A percentile compares a stretch with the other conserved stretches of the same genome.
Evolutionary conservation across 2,113 vertebrate genomes (phyloP).

Genomic region (Oenanthe melanoleuca): DNA sequence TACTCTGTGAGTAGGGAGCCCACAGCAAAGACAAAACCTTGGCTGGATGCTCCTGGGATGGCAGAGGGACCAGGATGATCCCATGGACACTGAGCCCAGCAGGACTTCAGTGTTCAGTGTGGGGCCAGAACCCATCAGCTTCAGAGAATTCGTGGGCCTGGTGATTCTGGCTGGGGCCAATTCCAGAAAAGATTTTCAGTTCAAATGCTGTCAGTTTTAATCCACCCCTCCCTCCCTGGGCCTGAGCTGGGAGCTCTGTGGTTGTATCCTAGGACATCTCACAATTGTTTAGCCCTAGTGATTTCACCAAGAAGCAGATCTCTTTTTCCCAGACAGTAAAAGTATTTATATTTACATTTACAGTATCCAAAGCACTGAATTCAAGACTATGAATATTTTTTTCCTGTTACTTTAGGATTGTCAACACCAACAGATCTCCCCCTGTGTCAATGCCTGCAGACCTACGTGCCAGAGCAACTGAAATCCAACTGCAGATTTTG

Average conservation of each 20-base stretch:
- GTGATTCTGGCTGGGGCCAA: not conserved
- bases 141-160: not conserved
- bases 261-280: not conserved
- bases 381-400: not conserved
- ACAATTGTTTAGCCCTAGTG: not conserved
- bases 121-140: not conserved
- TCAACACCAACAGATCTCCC: not conserved
- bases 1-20: not conserved
- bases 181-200: not conserved
- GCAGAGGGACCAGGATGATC: not conserved
- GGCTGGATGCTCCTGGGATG: not conserved
- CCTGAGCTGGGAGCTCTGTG: not conserved
- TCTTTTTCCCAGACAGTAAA: not conserved
- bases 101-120: not conserved
- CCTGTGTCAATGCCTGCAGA: not conserved
- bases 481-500: not conserved
- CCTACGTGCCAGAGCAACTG: accelerated
- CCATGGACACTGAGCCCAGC: accelerated
- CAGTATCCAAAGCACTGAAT: not conserved
- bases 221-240: accelerated
- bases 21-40: not conserved
- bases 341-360: not conserved
- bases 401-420: not conserved
- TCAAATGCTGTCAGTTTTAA: not conserved
- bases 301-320: not conserved